Conservation (phyloP, 2,113 vertebrate species). For the Planiliza haematocheilus region DNA sequence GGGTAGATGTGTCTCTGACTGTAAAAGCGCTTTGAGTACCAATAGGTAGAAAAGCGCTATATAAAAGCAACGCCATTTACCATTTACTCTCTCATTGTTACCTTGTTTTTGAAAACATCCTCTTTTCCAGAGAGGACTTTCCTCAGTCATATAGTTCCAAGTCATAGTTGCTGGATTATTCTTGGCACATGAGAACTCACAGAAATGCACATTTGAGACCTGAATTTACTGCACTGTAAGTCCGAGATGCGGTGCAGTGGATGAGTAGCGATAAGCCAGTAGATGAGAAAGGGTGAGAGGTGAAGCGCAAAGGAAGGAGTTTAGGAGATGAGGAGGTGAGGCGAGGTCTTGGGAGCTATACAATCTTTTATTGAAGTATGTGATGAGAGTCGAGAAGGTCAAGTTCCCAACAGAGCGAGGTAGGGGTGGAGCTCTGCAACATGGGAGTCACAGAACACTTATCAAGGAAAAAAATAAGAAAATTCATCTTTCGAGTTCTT, state of each 20-base stretch:
- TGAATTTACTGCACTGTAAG: conserved; percentile 34
- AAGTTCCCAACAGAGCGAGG: conserved; percentile 44
- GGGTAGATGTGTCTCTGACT: too few relatives aligned
- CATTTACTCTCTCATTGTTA: conserved; percentile 4
- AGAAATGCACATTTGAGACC: conserved; percentile 27
- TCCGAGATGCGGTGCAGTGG: conserved; percentile 26
- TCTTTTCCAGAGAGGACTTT: not conserved
- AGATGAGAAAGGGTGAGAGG: conserved; percentile 41
- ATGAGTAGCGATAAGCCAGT: conserved; percentile 41
- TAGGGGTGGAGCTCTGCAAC: conserved; percentile 45
- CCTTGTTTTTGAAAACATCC: conserved; percentile 12
- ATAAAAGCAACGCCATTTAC: too few relatives aligned
- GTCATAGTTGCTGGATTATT: not conserved
- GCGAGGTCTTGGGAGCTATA: conserved; percentile 57
- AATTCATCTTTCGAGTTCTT: too few relatives aligned
- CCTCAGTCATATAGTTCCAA: not conserved
- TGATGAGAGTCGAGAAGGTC: conserved; percentile 59
- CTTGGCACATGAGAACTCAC: not conserved
- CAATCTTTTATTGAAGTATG: conserved; percentile 66
- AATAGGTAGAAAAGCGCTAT: too few relatives aligned
- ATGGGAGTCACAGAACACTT: conserved; percentile 50
- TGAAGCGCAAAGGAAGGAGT: conserved; percentile 27
- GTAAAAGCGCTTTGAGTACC: too few relatives aligned
- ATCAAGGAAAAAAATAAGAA: not conserved
- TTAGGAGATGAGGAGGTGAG: conserved; percentile 44